Conservation (phyloP, 2,797 vertebrate genomes). For the Schizopygopsis pylzovi region DNA sequence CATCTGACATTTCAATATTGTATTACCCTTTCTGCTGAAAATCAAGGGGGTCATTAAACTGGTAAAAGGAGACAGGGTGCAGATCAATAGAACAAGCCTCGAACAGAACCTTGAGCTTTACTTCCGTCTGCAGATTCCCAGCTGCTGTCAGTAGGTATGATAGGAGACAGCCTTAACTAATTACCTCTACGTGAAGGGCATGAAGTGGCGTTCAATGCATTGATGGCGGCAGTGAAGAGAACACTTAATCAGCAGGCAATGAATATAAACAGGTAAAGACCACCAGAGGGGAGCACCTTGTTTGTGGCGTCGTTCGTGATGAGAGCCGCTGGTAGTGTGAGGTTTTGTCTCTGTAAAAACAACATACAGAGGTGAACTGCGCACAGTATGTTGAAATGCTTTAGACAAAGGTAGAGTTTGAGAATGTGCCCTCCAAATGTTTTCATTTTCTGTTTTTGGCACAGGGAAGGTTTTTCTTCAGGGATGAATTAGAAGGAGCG, state of each 20-base stretch:
- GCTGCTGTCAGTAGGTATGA: slow-evolving; percentile 68
- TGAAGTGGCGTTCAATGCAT: slow-evolving; percentile 48
- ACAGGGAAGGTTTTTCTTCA: slow-evolving; percentile 4
- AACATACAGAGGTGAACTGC: background rate
- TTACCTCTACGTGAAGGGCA: slow-evolving; percentile 56
- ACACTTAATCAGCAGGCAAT: slow-evolving; percentile 37
- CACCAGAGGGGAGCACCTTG: background rate
- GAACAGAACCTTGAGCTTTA: slow-evolving; percentile 73
- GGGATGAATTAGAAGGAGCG: background rate
- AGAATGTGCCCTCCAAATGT: background rate
- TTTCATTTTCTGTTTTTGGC: background rate
- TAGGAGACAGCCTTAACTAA: slow-evolving; percentile 65
- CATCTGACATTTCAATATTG: slow-evolving; percentile 88
- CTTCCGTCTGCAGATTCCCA: slow-evolving; percentile 71
- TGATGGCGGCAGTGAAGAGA: slow-evolving; percentile 29
- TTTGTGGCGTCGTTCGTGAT: background rate
- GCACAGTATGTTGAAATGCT: background rate
- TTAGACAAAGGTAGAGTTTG: background rate
- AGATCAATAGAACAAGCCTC: slow-evolving; percentile 82
- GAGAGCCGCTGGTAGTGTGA: background rate
- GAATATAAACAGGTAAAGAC: slow-evolving; percentile 57
- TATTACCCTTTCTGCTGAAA: slow-evolving; percentile 85
- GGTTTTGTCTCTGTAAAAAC: background rate
- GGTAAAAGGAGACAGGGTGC: slow-evolving; percentile 69
- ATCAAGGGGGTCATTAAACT: slow-evolving; percentile 82